Percentiles rank a stretch among this genome's conserved stretches.
These are phyloP conservation scores for Epinephelus awoara DNA, from an alignment of 2,797 vertebrate genomes.

Conservation along the genomic window DNA sequence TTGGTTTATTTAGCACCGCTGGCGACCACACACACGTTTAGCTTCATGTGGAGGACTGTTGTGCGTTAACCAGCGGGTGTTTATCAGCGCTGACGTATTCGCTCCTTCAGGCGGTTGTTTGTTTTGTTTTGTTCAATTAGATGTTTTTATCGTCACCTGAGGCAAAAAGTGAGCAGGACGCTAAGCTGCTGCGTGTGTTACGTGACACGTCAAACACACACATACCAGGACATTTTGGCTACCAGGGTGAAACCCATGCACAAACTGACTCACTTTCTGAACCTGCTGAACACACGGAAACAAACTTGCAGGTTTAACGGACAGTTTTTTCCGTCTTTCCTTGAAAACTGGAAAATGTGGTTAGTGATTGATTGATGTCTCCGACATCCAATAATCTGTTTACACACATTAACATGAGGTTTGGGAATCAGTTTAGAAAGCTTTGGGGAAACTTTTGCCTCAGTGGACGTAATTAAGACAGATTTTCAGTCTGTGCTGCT, in stretches of 20 bases:
- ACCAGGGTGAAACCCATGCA: not conserved
- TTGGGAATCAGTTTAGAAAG: not conserved
- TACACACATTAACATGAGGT: not conserved
- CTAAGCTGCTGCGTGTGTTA: not conserved
- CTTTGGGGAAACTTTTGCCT: constrained; percentile 15
- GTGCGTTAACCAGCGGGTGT: not conserved
- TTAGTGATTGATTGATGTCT: too few species aligned
- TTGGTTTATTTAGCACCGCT: constrained; percentile 36
- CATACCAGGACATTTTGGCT: too few species aligned
- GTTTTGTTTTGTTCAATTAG: not conserved
- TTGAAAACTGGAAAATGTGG: not conserved
- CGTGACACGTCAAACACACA: not conserved
- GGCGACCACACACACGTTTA: constrained; percentile 15
- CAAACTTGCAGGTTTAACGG: not conserved
- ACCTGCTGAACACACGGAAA: not conserved
- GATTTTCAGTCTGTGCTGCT: not conserved
- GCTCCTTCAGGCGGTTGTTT: constrained; percentile 2
- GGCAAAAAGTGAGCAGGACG: not conserved
- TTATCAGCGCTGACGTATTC: constrained; percentile 6
- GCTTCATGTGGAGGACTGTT: not conserved
- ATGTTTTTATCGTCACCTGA: not conserved
- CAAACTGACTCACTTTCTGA: not conserved
- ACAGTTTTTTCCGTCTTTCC: not conserved
- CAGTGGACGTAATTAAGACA: too few species aligned
- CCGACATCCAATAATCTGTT: too few species aligned